phyloP scores from a whole-genome alignment of 2,888 invertebrate genomes.

The Ptychoptera albimana region DNA sequence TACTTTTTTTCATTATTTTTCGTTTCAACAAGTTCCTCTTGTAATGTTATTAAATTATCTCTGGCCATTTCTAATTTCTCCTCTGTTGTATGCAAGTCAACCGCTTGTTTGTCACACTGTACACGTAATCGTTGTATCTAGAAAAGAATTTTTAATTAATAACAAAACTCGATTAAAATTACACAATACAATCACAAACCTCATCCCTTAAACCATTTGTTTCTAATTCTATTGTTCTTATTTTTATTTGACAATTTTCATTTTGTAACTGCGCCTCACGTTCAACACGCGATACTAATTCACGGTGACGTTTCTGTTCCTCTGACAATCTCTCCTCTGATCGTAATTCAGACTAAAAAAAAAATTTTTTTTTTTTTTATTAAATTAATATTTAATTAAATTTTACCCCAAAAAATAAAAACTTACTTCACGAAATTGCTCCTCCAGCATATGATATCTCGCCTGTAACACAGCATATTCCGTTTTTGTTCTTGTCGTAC shows the following conservation, averaged over 20 bases:
- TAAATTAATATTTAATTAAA: no score
- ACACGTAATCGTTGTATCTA: slow-evolving; percentile 38
- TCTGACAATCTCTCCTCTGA: slow-evolving; percentile 59
- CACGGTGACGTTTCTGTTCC: slow-evolving; percentile 73
- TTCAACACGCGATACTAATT: slow-evolving; percentile 66
- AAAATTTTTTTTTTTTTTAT: slow-evolving; percentile 1
- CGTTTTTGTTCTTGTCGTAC: slow-evolving; percentile 77
- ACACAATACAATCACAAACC: slow-evolving; percentile 13
- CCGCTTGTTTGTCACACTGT: slow-evolving; percentile 45
- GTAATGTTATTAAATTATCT: slow-evolving; percentile 33
- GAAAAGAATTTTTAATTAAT: neutral
- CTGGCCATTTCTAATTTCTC: slow-evolving; percentile 38
- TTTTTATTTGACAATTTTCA: slow-evolving; percentile 56
- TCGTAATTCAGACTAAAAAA: slow-evolving; percentile 50
- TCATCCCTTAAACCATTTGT: slow-evolving; percentile 48
- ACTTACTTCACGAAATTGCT: slow-evolving; percentile 47
- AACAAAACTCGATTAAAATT: neutral
- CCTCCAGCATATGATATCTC: slow-evolving; percentile 82
- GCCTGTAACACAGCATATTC: slow-evolving; percentile 87
- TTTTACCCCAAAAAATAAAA: neutral
- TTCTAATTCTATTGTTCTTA: slow-evolving; percentile 53
- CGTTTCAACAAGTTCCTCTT: slow-evolving; percentile 37
- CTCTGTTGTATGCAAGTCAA: slow-evolving; percentile 36
- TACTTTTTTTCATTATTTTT: slow-evolving; percentile 39
- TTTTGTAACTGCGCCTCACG: slow-evolving; percentile 65